Base-by-base conservation (phyloP, 2,888 invertebrate genomes). In the Pseudococcus jackbeardsleyi region DNA sequence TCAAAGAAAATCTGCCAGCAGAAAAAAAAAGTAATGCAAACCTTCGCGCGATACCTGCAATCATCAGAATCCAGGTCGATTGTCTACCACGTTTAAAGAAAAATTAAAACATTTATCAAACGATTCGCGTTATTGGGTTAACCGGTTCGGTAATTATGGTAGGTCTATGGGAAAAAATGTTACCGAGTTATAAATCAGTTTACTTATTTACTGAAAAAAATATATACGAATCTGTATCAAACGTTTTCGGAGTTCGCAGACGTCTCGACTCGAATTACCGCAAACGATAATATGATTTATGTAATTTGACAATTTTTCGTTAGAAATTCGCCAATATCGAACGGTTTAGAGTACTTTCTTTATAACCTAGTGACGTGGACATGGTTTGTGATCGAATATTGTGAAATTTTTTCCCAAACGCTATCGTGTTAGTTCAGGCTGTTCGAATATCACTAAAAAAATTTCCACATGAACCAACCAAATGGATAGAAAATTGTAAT, bases 71-170 rank as follows among this genome's bases (percentile, higher is more conserved):
- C n/a, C 85, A 85, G 85, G 85, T 85, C 85, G 59, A 85, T 59
- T 85, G 85, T 85, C 85, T 54, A 59, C 39, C 59, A 85, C 39
- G 59, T 85, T 59, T 79, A 42, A 72, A 19, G 39, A 85, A 39
- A 85, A 85, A 85, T 59, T 85, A 33, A 59, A 85, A 85, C 85
- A 85, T 85, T 85, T 59, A 85, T 85, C 59, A 54, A 54, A 54
- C 17, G 6, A 59, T 85, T 59, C 26, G 59, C 59, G 85, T 85
- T 85, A 85, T 85, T 85, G 85, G 85, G 85, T 85, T 59, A 85
- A 54, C 59, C 59, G 85, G 85, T 85, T 85, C 85, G 59, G 59
- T 85, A 85, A 59, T 59, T 85, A 59, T 39, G 85, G 54, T 85
- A 54, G 42, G 79, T 42, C 79, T 79, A 79, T 79, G 79, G 79